Conservation (phyloP, 2,797 vertebrate genomes). For the Pseudochaenichthys georgianus region DNA sequence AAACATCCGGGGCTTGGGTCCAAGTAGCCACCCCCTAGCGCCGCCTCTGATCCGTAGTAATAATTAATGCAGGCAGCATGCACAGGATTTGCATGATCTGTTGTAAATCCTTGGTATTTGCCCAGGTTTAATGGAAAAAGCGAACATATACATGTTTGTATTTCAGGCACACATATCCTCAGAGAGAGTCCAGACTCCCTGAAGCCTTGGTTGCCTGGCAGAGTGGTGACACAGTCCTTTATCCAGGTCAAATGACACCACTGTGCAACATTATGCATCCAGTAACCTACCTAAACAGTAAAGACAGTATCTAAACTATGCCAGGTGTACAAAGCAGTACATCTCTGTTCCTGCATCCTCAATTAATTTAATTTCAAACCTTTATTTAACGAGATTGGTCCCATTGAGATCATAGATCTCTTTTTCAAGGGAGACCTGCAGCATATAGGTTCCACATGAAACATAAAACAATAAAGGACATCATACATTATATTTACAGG, state of each 20-base stretch:
- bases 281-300: conserved; percentile 71
- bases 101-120: conserved; percentile 21
- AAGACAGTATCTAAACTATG: conserved; percentile 45
- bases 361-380: no score
- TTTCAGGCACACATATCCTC: conserved; percentile 37
- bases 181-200: conserved; percentile 48
- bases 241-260: conserved; percentile 57
- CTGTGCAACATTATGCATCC: conserved; percentile 49
- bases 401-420: no score
- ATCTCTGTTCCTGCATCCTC: conserved; percentile 18
- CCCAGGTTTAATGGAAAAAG: conserved; percentile 29
- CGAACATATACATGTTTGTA: conserved; percentile 41
- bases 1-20: no score
- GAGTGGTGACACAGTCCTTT: conserved; percentile 58
- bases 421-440: no score
- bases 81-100: conserved; percentile 9
- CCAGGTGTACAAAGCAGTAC: conserved; percentile 46
- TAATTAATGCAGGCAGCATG: conserved; percentile 12
- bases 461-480: no score
- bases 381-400: no score
- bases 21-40: no score
- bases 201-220: conserved; percentile 55
- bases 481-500: no score
- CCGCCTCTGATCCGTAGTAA: conserved; percentile 15
- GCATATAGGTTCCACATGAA: no score